phyloP scores from a whole-genome alignment of 2,797 vertebrate species.

The Nyctalus aviator region DNA sequence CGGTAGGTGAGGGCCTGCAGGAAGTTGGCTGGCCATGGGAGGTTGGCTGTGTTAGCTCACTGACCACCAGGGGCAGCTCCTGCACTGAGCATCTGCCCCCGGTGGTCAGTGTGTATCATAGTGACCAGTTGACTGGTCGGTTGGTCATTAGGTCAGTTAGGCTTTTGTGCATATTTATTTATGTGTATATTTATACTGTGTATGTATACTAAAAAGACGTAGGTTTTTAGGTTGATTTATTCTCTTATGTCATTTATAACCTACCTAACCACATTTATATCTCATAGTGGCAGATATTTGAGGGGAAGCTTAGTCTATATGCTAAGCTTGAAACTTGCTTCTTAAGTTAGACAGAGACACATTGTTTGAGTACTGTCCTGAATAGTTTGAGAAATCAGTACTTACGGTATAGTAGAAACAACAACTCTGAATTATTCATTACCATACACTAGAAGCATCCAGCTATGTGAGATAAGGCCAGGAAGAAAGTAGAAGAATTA shows the following conservation, averaged over 20 bases:
- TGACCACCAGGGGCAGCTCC: no score
- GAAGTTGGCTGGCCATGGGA: no score
- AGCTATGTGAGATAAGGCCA: not conserved
- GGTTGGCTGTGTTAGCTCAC: no score
- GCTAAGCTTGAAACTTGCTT: not conserved
- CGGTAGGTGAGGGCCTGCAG: no score
- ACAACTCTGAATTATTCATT: conserved; percentile 17
- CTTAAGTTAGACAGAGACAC: not conserved
- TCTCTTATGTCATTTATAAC: not conserved
- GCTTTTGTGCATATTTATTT: no score
- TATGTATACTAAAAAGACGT: no score
- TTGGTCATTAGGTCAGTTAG: no score
- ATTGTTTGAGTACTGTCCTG: not conserved
- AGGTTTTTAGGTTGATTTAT: not conserved
- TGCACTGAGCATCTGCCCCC: no score
- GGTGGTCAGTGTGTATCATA: no score
- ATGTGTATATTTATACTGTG: no score
- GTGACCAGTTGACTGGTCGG: no score
- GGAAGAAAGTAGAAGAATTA: not conserved
- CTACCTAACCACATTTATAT: not conserved
- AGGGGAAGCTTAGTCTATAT: not conserved
- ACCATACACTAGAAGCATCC: not conserved
- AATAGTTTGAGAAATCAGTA: not conserved
- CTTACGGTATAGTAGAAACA: not conserved
- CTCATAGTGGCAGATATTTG: not conserved